Base-by-base conservation (phyloP, 2,113 vertebrate genomes). In the Brachyhypopomus occidentalis region DNA sequence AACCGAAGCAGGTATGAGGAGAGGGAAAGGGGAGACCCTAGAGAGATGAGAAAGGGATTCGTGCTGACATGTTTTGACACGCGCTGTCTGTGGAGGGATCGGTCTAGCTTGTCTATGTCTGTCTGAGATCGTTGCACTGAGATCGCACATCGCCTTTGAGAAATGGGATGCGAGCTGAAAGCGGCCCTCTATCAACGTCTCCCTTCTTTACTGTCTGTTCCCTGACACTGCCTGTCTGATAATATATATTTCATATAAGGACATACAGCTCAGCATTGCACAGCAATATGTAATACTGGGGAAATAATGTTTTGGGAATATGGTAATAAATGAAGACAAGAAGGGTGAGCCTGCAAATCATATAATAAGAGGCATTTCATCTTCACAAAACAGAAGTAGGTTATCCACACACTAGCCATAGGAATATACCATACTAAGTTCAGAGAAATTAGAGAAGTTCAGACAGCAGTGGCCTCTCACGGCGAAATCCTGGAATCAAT, bases 1-100 rank as follows among this genome's bases (percentile, higher is more conserved):
- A 77, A 77, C 55, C 59, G 34, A 22, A 16, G 48, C 45, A 79
- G 67, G 59, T 72, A 77, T 56, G 22, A 58, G 14, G 56, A 19
- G 48, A 27, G 58, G 73, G 72, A 60, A 52, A 60, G 16, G 67
- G 62, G 14, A 64, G 67, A n/a, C 59, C 23, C 69, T 25, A 75
- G 41, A 59, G 59, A n/a, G 67, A 41, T 75, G 72, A 38, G 34
- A 74, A 66, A 76, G 38, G 72, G 72, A 85, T 72, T 76, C 48
- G 45, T 6, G 17, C 63, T 36, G 73, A 83, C 77, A 77, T 38
- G 52, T 85, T 85, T 80, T 85, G 84, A 83, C 81, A 85, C 48
- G 38, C 59, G 76, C 81, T 83, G 77, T 77, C 77, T 85, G 84
- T 25, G 59, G 23, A 41, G 62, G 77, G 73, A 80, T 80, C 77